Percentiles rank a stretch among this genome's conserved stretches.
Conservation (phyloP, 2,888 invertebrate genomes). For the Lasioglossum lativentre region DNA sequence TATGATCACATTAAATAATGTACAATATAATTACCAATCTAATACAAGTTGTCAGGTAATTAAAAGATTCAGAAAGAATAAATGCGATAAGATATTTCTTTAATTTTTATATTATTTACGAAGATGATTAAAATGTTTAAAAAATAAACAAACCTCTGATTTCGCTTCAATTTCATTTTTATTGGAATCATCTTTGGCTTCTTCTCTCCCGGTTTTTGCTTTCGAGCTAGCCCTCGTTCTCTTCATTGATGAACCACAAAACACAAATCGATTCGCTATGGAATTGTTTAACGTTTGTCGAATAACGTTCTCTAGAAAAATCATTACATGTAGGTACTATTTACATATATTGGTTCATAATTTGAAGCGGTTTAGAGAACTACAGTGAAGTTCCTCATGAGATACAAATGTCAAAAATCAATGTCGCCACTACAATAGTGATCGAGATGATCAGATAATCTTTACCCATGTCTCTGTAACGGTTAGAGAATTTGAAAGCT, state of each 20-base stretch:
- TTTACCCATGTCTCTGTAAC: background rate
- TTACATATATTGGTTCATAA: background rate
- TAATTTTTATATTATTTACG: background rate
- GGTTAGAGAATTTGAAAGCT: background rate
- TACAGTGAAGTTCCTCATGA: conserved; percentile 19
- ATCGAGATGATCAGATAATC: conserved; percentile 10
- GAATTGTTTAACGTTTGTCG: conserved; percentile 24
- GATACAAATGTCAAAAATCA: background rate
- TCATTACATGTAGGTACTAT: background rate
- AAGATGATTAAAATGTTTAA: background rate
- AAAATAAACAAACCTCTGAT: conserved; percentile 24
- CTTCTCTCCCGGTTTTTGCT: background rate
- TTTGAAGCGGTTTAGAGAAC: conserved; percentile 12
- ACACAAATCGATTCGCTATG: background rate
- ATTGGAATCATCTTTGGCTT: background rate
- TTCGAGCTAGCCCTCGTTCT: conserved; percentile 44
- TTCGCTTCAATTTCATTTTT: conserved; percentile 8
- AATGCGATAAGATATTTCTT: background rate
- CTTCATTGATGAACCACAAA: conserved; percentile 47
- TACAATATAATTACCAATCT: background rate
- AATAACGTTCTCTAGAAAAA: conserved; percentile 29
- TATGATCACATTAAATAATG: background rate
- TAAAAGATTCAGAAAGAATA: background rate
- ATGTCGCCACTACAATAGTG: conserved; percentile 12
- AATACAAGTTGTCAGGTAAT: background rate